Conservation (phyloP, 2,888 invertebrate genomes). For the Agapostemon virescens region DNA sequence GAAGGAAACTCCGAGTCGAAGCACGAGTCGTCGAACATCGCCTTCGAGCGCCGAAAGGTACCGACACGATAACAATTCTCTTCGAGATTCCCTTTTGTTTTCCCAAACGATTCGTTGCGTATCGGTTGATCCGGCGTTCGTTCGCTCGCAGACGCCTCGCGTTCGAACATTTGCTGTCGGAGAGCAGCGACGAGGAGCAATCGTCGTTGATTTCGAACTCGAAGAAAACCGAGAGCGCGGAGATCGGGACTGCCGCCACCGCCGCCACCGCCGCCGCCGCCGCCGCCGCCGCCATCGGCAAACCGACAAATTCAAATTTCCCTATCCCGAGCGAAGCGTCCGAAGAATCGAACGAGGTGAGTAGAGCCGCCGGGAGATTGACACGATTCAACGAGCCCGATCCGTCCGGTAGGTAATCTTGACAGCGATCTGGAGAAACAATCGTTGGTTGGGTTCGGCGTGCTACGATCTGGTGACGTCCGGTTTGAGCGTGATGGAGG, state of each 20-base stretch:
- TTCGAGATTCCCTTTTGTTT: background rate
- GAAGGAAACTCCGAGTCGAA: background rate
- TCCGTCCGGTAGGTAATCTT: conserved; percentile 82
- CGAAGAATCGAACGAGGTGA: background rate
- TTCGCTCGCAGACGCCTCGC: conserved; percentile 43
- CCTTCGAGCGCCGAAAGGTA: background rate
- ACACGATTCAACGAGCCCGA: too few species aligned
- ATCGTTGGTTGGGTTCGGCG: conserved; percentile 86
- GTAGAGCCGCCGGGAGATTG: too few species aligned
- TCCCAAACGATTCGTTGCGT: background rate
- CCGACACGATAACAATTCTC: background rate
- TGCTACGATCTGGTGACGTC: conserved; percentile 86
- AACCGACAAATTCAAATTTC: background rate
- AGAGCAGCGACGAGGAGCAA: conserved; percentile 60
- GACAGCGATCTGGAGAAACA: conserved; percentile 85
- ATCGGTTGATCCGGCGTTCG: background rate
- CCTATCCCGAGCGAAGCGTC: background rate
- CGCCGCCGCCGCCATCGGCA: background rate
- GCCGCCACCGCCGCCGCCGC: background rate
- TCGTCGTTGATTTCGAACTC: background rate
- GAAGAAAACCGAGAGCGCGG: background rate
- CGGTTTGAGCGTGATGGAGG: conserved; percentile 86
- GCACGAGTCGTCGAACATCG: background rate
- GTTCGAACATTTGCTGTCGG: conserved; percentile 68
- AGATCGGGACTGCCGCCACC: background rate